phyloP scores from a whole-genome alignment of 53 echinoderm and acorn worm genomes.

The Holothuria leucospilota region DNA sequence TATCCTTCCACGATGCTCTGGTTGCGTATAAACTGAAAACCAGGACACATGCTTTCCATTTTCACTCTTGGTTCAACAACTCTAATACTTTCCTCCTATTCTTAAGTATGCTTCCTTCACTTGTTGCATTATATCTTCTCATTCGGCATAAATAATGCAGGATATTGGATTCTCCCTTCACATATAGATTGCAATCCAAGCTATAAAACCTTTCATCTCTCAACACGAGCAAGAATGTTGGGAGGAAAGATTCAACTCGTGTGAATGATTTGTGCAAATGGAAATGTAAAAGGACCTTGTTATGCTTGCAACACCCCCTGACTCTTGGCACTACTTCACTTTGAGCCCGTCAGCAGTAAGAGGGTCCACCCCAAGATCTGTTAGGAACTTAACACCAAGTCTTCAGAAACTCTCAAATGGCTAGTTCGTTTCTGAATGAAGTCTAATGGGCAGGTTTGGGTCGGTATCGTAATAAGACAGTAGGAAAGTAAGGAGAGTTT shows the following conservation, averaged over 20 bases:
- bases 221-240: neutral
- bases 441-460: conserved; percentile 80
- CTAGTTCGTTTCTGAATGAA: conserved; percentile 84
- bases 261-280: neutral
- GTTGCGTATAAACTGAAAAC: too few species aligned
- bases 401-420: conserved; percentile 80
- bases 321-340: conserved; percentile 92
- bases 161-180: too few species aligned
- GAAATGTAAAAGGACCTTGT: conserved; percentile 21
- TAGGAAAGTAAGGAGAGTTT: conserved; percentile 57
- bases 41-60: too few species aligned
- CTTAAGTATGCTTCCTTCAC: too few species aligned
- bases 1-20: too few species aligned
- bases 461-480: conserved; percentile 79
- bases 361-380: conserved; percentile 64
- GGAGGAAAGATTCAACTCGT: neutral
- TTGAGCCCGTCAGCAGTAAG: conserved; percentile 73
- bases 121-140: too few species aligned
- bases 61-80: too few species aligned
- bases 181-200: too few species aligned
- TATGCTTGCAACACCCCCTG: conserved; percentile 40
- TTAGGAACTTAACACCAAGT: conserved; percentile 83
- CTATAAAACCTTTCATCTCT: too few species aligned
- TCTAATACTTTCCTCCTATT: too few species aligned
- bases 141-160: too few species aligned